Conservation (phyloP, 2,888 invertebrate species). For the Clitarchus hookeri region DNA sequence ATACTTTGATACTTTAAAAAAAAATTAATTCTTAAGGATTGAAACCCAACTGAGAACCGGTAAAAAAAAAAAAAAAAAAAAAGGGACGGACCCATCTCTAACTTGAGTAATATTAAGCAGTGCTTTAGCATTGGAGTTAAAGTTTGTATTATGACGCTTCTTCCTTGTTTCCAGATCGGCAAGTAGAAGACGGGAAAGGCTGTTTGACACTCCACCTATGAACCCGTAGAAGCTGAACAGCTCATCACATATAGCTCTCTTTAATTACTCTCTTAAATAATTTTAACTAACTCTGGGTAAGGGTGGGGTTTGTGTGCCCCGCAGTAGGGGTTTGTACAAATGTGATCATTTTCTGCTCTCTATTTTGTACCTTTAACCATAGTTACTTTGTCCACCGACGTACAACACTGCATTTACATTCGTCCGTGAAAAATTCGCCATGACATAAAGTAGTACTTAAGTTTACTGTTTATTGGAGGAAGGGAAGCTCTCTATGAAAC, state of each 20-base stretch:
- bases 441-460: not conserved
- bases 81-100: no score
- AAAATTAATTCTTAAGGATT: no score
- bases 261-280: not conserved
- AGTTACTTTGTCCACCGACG: not conserved
- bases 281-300: not conserved
- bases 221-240: not conserved
- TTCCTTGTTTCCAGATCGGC: not conserved
- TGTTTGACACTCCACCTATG: not conserved
- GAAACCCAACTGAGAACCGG: no score
- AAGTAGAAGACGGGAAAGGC: not conserved
- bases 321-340: not conserved
- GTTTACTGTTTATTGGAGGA: not conserved
- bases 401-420: conserved; percentile 1
- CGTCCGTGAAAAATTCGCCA: not conserved
- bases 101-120: no score
- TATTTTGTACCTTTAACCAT: not conserved
- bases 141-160: no score
- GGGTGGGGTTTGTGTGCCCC: not conserved
- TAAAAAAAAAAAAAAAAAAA: no score
- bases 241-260: not conserved
- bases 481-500: not conserved
- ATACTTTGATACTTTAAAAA: no score
- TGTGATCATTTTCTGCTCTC: not conserved
- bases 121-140: no score